Conservation (phyloP, 1,140 invertebrate genomes). For the Bicyclus anynana region DNA sequence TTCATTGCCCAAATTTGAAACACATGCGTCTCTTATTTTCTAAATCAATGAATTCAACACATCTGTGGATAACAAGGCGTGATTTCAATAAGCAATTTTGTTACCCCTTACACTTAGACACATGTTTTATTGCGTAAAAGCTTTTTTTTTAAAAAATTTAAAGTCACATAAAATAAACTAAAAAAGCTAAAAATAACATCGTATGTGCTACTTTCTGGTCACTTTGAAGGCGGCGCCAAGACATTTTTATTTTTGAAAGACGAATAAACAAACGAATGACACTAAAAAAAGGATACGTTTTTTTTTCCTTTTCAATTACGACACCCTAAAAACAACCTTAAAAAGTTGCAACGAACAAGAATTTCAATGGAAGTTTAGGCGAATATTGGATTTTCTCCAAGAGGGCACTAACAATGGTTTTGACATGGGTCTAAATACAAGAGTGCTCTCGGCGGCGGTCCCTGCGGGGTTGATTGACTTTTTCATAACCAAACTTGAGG, state of each 20-base stretch:
- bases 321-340: too few relatives aligned
- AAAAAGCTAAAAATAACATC: too few relatives aligned
- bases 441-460: conserved; percentile 22
- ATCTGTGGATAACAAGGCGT: not conserved
- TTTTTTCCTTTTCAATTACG: too few relatives aligned
- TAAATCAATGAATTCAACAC: conserved; percentile 4
- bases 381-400: conserved; percentile 45
- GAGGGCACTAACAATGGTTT: conserved; percentile 42
- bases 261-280: too few relatives aligned
- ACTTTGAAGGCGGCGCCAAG: too few relatives aligned
- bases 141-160: too few relatives aligned
- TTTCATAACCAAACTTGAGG: conserved; percentile 34
- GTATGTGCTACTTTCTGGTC: too few relatives aligned
- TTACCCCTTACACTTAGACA: not conserved
- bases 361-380: conserved; percentile 35
- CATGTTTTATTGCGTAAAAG: too few relatives aligned
- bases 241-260: too few relatives aligned
- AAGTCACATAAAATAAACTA: too few relatives aligned
- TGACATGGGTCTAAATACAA: conserved; percentile 43
- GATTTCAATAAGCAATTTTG: conserved; percentile 2
- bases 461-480: conserved; percentile 42
- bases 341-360: conserved; percentile 29
- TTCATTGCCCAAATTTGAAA: conserved; percentile 1
- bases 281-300: too few relatives aligned
- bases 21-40: conserved; percentile 15